Evolutionary conservation across 2,797 vertebrate species (phyloP), one percentile per base, ranked within the genome.

Genomic region (Eulemur rubriventer): DNA sequence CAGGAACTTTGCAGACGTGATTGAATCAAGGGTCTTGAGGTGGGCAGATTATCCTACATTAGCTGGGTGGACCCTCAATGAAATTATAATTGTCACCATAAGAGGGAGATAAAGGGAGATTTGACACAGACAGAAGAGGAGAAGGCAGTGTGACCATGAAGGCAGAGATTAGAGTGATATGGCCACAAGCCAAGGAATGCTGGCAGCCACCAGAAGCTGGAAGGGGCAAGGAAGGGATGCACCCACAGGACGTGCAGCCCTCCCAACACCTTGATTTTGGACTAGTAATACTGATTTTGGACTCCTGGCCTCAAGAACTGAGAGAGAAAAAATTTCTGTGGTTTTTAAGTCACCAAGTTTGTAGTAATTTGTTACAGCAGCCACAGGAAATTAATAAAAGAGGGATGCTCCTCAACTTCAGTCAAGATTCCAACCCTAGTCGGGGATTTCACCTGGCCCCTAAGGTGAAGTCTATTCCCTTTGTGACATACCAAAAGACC

Each of bases 401-500:
- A 79, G 4, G 38, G 35, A 7, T 65, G 38, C 13, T 72, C 33
- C 61, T 82, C 80, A 61, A 41, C 28, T 61, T 87, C n/a, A 46
- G 26, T 41, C 63, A 86, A 83, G 55, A 88, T 9, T 63, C 14
- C 30, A 63, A 24, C 30, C 43, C 17, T 73, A 59, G 7, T n/a
- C 13, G 67, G 38, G 10, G 14, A 59, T 79, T 78, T 73, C 38
- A 55, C 33, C 55, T 82, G 33, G 24, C 50, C 26, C 43, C n/a
- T 55, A 72, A 84, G 38, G 67, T 2, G 2, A 84, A 59, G 61
- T 73, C 55, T 55, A 20, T 46, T 69, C 43, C n/a, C 70, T 92
- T 50, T 69, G n/a, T 80, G 65, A 91, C 84, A 83, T 67, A 76
- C 13, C 88, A 65, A 80, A 87, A 97, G 43, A 63, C 52, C 52